A percentile compares a stretch with the other conserved stretches of the same genome.
Conservation (phyloP, 2,113 vertebrate genomes). For the Empidonax traillii region DNA sequence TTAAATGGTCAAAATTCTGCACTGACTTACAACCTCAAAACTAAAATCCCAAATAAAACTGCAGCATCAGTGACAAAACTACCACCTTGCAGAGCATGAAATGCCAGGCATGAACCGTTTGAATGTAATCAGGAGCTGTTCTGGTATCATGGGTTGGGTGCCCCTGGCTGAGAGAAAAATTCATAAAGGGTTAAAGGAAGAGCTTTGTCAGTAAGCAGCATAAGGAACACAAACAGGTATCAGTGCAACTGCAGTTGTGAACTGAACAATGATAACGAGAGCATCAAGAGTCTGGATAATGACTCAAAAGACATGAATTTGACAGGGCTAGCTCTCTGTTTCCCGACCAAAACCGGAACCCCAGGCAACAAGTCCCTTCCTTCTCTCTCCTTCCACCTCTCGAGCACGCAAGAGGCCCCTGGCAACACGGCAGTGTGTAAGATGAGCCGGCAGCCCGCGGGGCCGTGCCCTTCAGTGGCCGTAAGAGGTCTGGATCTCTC, state of each 20-base stretch:
- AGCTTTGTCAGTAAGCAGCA: neutral
- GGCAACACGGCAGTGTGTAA: neutral
- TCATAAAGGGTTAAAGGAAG: neutral
- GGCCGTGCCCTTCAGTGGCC: neutral
- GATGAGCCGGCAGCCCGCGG: neutral
- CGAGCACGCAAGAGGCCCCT: neutral
- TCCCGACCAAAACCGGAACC: neutral
- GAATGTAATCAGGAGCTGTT: neutral
- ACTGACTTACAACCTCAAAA: neutral
- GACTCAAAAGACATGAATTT: neutral
- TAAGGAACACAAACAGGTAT: neutral
- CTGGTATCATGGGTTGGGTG: neutral
- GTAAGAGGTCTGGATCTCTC: neutral
- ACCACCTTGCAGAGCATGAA: neutral
- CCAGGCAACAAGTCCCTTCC: neutral
- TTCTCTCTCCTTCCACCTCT: neutral
- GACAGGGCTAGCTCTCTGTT: neutral
- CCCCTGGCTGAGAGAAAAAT: neutral
- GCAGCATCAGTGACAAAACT: neutral
- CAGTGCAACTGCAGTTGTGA: neutral
- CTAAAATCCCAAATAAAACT: neutral
- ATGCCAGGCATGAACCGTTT: neutral
- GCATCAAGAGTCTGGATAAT: neutral
- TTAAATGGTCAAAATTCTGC: neutral
- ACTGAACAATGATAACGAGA: neutral